A percentile compares a stretch with the other conserved stretches of the same genome.
Conservation (phyloP, 2,113 vertebrate species). For the Centropus bengalensis region DNA sequence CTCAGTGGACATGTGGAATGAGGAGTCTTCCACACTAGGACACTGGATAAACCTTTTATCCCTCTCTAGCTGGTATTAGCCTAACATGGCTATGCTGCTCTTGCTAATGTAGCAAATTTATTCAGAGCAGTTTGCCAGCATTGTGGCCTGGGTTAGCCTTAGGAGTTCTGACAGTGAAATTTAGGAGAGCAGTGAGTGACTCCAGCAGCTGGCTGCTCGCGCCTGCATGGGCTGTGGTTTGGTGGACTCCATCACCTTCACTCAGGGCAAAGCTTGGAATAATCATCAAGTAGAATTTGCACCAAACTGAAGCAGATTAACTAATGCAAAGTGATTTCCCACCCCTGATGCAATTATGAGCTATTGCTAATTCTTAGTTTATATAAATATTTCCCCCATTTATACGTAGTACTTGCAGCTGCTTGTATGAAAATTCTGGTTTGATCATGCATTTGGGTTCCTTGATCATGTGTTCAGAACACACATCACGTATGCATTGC, state of each 20-base stretch:
- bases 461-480: not conserved
- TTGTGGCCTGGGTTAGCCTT: not conserved
- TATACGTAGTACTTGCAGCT: not conserved
- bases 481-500: not conserved
- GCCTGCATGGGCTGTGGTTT: not conserved
- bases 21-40: not conserved
- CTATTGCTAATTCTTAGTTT: not conserved
- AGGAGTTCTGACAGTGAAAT: not conserved
- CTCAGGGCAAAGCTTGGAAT: not conserved
- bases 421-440: not conserved
- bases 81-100: not conserved
- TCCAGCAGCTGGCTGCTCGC: not conserved
- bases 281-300: not conserved
- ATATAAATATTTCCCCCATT: not conserved
- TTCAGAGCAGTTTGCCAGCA: not conserved
- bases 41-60: rapidly evolving
- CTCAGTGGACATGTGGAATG: not conserved
- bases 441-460: not conserved
- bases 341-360: not conserved
- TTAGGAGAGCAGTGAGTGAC: not conserved
- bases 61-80: not conserved
- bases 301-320: not conserved
- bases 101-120: not conserved
- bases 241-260: not conserved
- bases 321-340: not conserved